Percentiles rank a stretch among this genome's conserved stretches.
Conservation (phyloP, 1,140 invertebrate genomes). For the Lordiphosa mommai region DNA sequence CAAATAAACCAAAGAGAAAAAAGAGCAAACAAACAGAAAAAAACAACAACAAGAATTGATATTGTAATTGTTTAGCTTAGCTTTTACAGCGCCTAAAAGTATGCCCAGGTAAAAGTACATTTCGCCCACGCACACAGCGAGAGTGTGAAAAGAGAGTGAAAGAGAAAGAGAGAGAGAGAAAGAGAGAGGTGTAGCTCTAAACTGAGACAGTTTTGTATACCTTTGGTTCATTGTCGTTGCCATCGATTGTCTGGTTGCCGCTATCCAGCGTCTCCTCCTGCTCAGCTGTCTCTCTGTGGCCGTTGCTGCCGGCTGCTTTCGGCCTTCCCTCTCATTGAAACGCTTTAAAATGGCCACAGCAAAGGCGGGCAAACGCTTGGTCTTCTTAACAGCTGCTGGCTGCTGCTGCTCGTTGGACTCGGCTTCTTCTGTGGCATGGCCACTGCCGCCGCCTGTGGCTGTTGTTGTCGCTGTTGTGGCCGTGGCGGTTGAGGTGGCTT, state of each 20-base stretch:
- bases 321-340: conserved; percentile 66
- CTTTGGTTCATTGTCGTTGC: conserved; percentile 79
- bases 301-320: conserved; percentile 53
- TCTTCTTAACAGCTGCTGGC: conserved; percentile 41
- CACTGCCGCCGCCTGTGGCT: conserved; percentile 30
- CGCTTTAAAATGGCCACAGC: conserved; percentile 72
- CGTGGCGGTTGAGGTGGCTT: conserved; percentile 66
- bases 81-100: conserved; percentile 35
- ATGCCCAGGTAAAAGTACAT: conserved; percentile 43
- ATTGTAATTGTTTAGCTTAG: conserved; percentile 30
- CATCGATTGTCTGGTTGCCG: conserved; percentile 70
- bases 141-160: background rate
- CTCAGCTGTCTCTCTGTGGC: conserved; percentile 15
- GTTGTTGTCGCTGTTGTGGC: conserved; percentile 46
- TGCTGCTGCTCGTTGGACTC: conserved; percentile 14
- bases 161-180: background rate
- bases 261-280: conserved; percentile 24
- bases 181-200: conserved; percentile 7
- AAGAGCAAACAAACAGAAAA: conserved; percentile 40
- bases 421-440: conserved; percentile 29
- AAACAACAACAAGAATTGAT: conserved; percentile 36
- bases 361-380: conserved; percentile 63
- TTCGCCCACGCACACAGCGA: conserved; percentile 15
- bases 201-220: conserved; percentile 53
- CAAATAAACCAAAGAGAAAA: conserved; percentile 8